These are phyloP conservation scores for Drosophila guanche DNA, from an alignment of 1,140 invertebrate genomes.

Conservation along the genomic window DNA sequence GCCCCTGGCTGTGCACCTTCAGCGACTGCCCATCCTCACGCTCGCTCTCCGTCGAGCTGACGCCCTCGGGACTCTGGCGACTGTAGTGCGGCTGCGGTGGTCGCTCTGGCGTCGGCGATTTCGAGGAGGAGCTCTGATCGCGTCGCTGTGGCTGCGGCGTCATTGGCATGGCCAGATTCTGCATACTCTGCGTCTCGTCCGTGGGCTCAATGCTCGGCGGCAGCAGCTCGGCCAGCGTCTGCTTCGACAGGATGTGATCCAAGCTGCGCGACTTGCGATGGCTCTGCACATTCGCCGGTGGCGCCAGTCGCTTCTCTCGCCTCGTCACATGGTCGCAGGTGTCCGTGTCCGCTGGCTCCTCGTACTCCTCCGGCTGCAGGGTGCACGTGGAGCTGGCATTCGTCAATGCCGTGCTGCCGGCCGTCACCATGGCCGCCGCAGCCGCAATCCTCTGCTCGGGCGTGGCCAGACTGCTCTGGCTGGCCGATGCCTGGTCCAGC, in stretches of 20 bases:
- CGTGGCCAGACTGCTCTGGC: constrained; percentile 44
- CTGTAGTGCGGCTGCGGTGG: constrained; percentile 22
- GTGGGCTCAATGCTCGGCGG: constrained; percentile 56
- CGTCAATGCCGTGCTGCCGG: constrained; percentile 74
- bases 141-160: constrained; percentile 70
- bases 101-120: constrained; percentile 64
- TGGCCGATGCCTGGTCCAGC: constrained; percentile 62
- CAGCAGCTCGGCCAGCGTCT: constrained; percentile 72
- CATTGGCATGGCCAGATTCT: constrained; percentile 76
- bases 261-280: constrained; percentile 87
- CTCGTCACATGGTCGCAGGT: constrained; percentile 39
- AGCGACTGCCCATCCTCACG: constrained; percentile 58
- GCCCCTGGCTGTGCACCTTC: constrained; percentile 19
- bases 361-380: constrained; percentile 65
- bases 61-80: constrained; percentile 77
- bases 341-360: constrained; percentile 9
- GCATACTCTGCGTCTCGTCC: constrained; percentile 83
- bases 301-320: constrained; percentile 62
- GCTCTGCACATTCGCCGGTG: constrained; percentile 64
- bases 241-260: constrained; percentile 86
- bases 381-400: constrained; percentile 78
- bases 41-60: constrained; percentile 79
- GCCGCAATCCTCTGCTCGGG: constrained; percentile 75
- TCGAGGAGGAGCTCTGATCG: constrained; percentile 61
- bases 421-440: constrained; percentile 69